Evolutionary conservation across 2,888 invertebrate species (phyloP).

Genomic region (Caenorhabditis sp.): DNA sequence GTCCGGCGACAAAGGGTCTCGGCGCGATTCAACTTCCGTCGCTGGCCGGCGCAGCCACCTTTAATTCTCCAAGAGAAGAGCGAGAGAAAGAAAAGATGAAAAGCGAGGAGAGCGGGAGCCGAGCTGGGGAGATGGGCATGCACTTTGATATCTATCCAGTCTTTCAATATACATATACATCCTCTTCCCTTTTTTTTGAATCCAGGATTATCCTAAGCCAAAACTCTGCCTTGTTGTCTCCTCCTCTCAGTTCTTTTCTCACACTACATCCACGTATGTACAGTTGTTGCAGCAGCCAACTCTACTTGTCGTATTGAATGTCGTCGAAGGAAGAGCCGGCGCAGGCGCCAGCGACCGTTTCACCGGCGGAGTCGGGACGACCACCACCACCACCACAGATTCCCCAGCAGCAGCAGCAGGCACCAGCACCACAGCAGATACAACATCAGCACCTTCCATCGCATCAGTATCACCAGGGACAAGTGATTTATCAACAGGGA

Average conservation of each 20-base stretch:
- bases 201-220: too few species aligned
- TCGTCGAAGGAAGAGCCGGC: slow-evolving; percentile 43
- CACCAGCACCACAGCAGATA: not conserved
- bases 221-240: too few species aligned
- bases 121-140: too few species aligned
- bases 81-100: too few species aligned
- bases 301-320: slow-evolving; percentile 19
- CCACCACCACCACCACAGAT: slow-evolving; percentile 8
- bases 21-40: too few species aligned
- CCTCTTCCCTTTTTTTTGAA: too few species aligned
- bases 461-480: too few species aligned
- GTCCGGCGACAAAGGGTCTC: slow-evolving; percentile 24
- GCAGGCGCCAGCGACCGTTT: slow-evolving; percentile 26
- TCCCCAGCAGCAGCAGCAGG: slow-evolving; percentile 11
- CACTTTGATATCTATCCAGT: not conserved
- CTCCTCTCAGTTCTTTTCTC: not conserved
- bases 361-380: slow-evolving; percentile 8
- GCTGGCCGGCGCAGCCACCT: slow-evolving; percentile 1
- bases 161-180: not conserved
- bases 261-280: not conserved
- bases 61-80: slow-evolving; percentile 5
- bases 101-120: not conserved
- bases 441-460: not conserved
- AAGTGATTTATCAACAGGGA: slow-evolving; percentile 4
- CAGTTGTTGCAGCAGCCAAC: too few species aligned